Evolutionary conservation across 2,888 invertebrate species (phyloP).

Genomic region (Caenorhabditis sulstoni): DNA sequence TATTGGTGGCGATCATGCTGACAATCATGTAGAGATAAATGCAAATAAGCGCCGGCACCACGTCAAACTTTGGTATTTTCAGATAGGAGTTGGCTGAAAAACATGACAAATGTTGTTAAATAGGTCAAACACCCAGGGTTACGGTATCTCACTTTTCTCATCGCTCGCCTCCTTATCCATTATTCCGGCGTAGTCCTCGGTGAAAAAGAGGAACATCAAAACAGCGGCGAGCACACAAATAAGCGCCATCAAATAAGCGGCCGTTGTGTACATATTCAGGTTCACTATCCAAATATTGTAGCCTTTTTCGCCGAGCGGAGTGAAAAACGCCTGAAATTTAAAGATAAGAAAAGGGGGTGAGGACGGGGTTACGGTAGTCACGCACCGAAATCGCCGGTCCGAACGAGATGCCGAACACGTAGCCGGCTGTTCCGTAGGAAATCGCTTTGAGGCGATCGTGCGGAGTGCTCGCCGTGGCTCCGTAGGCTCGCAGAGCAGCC

Average conservation of each 20-base stretch:
- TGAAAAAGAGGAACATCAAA: slow-evolving; percentile 64
- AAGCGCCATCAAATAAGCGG: slow-evolving; percentile 66
- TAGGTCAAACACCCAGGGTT: background rate
- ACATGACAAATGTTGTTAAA: background rate
- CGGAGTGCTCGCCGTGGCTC: slow-evolving; percentile 64
- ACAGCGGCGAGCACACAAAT: slow-evolving; percentile 53
- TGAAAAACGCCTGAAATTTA: slow-evolving; percentile 53
- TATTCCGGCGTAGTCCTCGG: slow-evolving; percentile 68
- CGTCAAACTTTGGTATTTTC: slow-evolving; percentile 66
- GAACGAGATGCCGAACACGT: slow-evolving; percentile 67
- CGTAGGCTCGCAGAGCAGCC: slow-evolving; percentile 66
- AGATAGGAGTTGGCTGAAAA: slow-evolving; percentile 43
- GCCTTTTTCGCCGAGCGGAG: slow-evolving; percentile 61
- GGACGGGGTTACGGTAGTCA: slow-evolving; percentile 3
- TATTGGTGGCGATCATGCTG: slow-evolving; percentile 68
- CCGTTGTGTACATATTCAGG: slow-evolving; percentile 66
- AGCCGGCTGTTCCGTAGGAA: slow-evolving; percentile 68
- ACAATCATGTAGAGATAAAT: slow-evolving; percentile 69
- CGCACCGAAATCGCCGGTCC: slow-evolving; percentile 67
- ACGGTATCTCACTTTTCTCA: slow-evolving; percentile 38
- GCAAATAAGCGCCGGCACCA: slow-evolving; percentile 64
- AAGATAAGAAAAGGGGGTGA: slow-evolving; percentile 21
- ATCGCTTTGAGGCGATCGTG: slow-evolving; percentile 66
- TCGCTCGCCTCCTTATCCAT: slow-evolving; percentile 52
- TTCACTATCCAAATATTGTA: slow-evolving; percentile 41